Evolutionary conservation across 2,797 vertebrate genomes (phyloP), one percentile per base, ranked within the genome.

Genomic region (Nyctibius grandis): DNA sequence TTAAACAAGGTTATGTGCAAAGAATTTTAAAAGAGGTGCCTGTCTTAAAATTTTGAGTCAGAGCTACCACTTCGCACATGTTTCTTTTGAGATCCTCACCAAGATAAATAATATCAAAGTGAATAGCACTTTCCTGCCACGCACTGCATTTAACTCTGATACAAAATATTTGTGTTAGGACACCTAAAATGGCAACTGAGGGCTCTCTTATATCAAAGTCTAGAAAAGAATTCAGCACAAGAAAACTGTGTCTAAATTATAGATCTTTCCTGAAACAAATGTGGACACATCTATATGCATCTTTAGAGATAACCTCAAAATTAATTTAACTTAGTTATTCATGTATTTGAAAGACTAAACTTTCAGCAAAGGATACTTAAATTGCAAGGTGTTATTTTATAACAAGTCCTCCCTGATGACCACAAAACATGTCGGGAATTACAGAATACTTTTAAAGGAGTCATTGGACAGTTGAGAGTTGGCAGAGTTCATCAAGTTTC

Each of bases 121-220:
- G 19, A 80, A 25, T 8, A 75, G 7, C 22, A 48, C 5, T 74
- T 72, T 54, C 1, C 1, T 40, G 22, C 4, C 6, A 12, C 5
- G 6, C 3, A 22, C 4, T 42, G 36, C 3, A 26, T 70, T 70
- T 69, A 76, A 47, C 14, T 14, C 20, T 0, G 0, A 9, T 28
- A 19, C 12, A 34, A 74, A 68, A 11, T 9, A 59, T 54, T 77
- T 88, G 40, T 48, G 7, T 34, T 33, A 69, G 23, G 5, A 47
- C 38, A 69, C 11, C 13, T 51, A 44, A 81, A 92, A 65, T 33
- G 23, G 17, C 44, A 69, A 40, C 9, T 74, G 53, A 81, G 6
- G 9, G 10, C 12, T 60, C 6, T 74, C 11, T 28, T 87, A 26
- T 19, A 33, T 28, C 26, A 45, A 80, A 74, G 19, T 72, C 26